A percentile compares a stretch with the other conserved stretches of the same genome.
These are phyloP conservation scores for Peromyscus polionotus DNA, from an alignment of 2,113 vertebrate genomes.

Conservation along the genomic window DNA sequence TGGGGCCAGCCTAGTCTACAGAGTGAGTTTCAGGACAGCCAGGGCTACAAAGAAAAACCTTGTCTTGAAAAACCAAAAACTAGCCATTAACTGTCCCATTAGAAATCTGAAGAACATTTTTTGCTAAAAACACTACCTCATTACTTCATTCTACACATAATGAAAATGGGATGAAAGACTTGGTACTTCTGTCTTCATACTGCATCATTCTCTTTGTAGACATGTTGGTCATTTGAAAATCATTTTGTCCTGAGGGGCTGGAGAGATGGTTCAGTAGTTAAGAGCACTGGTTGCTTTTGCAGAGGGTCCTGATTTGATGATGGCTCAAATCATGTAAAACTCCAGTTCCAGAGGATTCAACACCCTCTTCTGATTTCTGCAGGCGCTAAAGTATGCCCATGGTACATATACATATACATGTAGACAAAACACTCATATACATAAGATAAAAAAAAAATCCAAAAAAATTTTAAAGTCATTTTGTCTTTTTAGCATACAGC, in stretches of 20 bases:
- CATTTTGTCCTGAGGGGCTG: not conserved
- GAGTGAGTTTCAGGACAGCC: not conserved
- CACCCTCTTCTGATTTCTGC: not conserved
- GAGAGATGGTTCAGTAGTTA: not conserved
- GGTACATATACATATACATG: not conserved
- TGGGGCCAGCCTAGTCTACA: not conserved
- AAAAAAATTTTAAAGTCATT: not conserved
- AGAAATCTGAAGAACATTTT: not conserved
- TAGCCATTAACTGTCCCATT: not conserved
- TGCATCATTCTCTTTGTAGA: not conserved
- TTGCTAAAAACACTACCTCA: not conserved
- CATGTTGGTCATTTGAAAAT: not conserved
- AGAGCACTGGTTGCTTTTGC: not conserved
- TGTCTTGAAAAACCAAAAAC: not conserved
- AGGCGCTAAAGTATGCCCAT: not conserved
- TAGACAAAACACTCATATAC: not conserved
- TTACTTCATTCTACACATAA: not conserved
- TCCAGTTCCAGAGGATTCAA: not conserved
- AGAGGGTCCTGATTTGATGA: not conserved
- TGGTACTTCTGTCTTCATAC: not conserved
- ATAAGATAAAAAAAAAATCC: not conserved
- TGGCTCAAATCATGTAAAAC: not conserved
- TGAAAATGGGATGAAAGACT: not conserved
- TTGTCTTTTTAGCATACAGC: not conserved
- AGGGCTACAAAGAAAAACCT: not conserved